Base-by-base conservation (phyloP, 2,888 invertebrate species). In the Hyposoter didymator region DNA sequence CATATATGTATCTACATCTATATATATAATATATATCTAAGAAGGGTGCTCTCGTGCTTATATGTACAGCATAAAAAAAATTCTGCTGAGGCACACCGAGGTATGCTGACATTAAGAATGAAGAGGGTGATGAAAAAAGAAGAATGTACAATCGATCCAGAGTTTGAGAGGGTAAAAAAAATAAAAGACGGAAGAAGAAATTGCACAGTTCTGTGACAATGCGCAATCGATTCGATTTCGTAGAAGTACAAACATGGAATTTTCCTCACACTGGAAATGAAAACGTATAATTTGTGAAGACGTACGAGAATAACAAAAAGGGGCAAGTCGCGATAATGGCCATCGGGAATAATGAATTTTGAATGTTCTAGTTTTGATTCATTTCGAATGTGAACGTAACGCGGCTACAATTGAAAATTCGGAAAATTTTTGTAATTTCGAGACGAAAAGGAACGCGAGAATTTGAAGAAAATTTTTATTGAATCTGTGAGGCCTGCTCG, bases 81-180 rank as follows among this genome's bases (percentile, higher is more conserved):
- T 73, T 78, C 39, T 35, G 45, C 32, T 55, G 78, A 70, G 45
- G 45, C 45, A 49, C 62, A 49, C 67, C 49, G 74, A 73, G 78
- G 66, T 76, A 73, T 32, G 84, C 79, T 59, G 83, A 75, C 81
- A 75, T 75, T 66, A 78, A 75, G 69, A 81, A 86, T 45, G 76
- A 49, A 70, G 70, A 78, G 55, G 78, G 39, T 32, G 62, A 19
- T 69, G 19, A 47, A 59, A 66, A 66, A 70, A 76, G 67, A 67
- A 78, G 75, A 79, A 49, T 47, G 84, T 64, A 12, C 45, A 32
- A 84, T 74, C 84, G 84, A 84, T 75, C 70, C n/a, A 45, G 19
- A 47, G n/a, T 76, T 17, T 3, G 74, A 19, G 49, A 64, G 45
- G 14, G 10, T 62, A 55, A 12, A 28, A 70, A 74, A 45, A 59